A percentile compares a stretch with the other conserved stretches of the same genome.
phyloP scores from a whole-genome alignment of 1,140 invertebrate species.

The Dryas iulia region DNA sequence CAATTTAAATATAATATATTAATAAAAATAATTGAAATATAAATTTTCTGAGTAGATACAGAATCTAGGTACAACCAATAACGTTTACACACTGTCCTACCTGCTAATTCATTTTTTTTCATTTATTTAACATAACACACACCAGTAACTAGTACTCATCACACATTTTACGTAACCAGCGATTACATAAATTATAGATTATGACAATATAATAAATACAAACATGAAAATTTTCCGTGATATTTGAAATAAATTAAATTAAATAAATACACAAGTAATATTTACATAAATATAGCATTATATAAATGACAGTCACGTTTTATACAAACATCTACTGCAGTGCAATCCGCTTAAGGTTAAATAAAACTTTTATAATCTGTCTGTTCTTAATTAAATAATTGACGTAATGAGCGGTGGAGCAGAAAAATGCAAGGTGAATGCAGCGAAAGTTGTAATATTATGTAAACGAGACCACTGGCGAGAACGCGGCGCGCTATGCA shows the following conservation, averaged over 20 bases:
- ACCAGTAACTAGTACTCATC: not conserved
- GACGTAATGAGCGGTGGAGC: slow-evolving; percentile 20
- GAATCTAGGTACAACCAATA: too few species aligned
- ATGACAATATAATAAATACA: not conserved
- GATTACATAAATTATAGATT: not conserved
- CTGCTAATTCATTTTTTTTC: too few species aligned
- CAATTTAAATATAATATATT: too few species aligned
- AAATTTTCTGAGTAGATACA: too few species aligned
- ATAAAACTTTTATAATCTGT: not conserved
- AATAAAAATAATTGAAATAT: too few species aligned
- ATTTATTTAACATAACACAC: not conserved
- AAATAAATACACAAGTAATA: not conserved
- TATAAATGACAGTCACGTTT: slow-evolving; percentile 6
- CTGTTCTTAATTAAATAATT: slow-evolving; percentile 24
- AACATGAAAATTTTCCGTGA: not conserved
- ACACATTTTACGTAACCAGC: not conserved
- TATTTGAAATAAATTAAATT: slow-evolving; percentile 6
- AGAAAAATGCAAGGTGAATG: slow-evolving; percentile 32
- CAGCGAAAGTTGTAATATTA: slow-evolving; percentile 48
- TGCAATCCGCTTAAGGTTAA: slow-evolving; percentile 1
- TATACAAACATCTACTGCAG: not conserved
- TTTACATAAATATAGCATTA: not conserved
- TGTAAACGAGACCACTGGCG: slow-evolving; percentile 56
- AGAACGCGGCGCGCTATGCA: slow-evolving; percentile 40
- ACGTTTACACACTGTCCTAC: too few species aligned